Conservation (phyloP, 2,888 invertebrate species). For the Leucoptera coffeella region DNA sequence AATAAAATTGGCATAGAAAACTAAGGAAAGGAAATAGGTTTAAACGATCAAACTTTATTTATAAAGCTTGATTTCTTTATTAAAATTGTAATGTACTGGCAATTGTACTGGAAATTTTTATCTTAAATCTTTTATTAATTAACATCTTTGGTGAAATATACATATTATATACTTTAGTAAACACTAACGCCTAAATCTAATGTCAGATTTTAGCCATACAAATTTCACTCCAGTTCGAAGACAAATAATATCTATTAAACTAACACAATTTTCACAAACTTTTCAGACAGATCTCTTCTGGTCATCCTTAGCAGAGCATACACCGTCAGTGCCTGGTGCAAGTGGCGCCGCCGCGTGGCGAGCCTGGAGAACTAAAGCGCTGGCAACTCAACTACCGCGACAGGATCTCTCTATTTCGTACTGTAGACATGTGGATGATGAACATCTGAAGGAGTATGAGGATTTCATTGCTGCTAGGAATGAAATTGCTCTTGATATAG, state of each 20-base stretch:
- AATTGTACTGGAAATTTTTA: no score
- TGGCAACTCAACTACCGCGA: slow-evolving; percentile 86
- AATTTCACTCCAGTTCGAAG: no score
- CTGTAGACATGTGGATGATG: slow-evolving; percentile 77
- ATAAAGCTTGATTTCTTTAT: no score
- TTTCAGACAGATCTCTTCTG: slow-evolving; percentile 88
- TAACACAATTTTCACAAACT: slow-evolving; percentile 1
- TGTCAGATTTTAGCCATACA: no score
- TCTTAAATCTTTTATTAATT: no score
- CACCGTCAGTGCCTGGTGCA: slow-evolving; percentile 44
- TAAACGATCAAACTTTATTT: no score
- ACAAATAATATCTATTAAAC: background rate
- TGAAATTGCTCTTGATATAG: slow-evolving; percentile 93
- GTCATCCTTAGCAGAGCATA: slow-evolving; percentile 68
- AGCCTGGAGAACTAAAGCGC: slow-evolving; percentile 40
- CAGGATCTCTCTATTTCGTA: slow-evolving; percentile 89
- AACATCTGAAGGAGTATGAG: slow-evolving; percentile 76
- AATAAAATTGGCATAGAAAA: no score
- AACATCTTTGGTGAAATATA: no score
- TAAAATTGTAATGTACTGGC: no score
- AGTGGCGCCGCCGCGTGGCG: slow-evolving; percentile 36
- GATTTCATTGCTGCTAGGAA: slow-evolving; percentile 93
- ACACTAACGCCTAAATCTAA: no score
- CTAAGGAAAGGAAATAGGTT: no score
- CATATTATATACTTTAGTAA: no score